phyloP scores from a whole-genome alignment of 2,888 invertebrate genomes.

The Drepanosiphum platanoidis region DNA sequence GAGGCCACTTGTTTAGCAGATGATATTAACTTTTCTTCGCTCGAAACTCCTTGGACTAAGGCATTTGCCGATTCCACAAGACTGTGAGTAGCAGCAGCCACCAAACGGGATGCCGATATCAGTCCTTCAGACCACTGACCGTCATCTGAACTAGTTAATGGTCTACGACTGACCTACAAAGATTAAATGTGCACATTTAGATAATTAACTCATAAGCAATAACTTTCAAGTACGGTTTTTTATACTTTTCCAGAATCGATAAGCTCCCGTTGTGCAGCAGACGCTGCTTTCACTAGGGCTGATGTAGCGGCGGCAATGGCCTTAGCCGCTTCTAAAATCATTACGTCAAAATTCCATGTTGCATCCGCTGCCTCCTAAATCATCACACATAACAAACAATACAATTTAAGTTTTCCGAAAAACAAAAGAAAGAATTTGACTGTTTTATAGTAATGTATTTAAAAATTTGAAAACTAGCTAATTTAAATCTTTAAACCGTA shows the following conservation, averaged over 20 bases:
- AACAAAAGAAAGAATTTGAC: too few species aligned
- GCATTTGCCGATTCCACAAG: conserved; percentile 98
- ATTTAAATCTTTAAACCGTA: too few species aligned
- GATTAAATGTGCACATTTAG: not conserved
- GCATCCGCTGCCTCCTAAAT: conserved; percentile 87
- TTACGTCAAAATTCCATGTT: conserved; percentile 96
- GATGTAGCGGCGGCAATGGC: conserved; percentile 97
- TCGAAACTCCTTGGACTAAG: conserved; percentile 89
- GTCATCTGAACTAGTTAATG: conserved; percentile 88
- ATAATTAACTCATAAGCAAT: not conserved
- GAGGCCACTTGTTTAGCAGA: conserved; percentile 96
- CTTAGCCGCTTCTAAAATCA: conserved; percentile 98
- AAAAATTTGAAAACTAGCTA: too few species aligned
- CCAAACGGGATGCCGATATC: conserved; percentile 92
- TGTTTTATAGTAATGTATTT: too few species aligned
- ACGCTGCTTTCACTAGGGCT: conserved; percentile 94
- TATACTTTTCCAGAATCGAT: conserved; percentile 87
- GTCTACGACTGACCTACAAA: conserved; percentile 75
- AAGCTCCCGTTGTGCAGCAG: conserved; percentile 94
- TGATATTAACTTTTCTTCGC: conserved; percentile 95
- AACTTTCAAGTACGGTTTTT: conserved; percentile 57
- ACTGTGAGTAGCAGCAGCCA: conserved; percentile 97
- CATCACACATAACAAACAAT: not conserved
- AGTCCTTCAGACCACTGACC: conserved; percentile 98
- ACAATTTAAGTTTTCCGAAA: not conserved